Evolutionary conservation across 2,888 invertebrate genomes (phyloP), one percentile per base, ranked within the genome.

Genomic region (Actias luna): DNA sequence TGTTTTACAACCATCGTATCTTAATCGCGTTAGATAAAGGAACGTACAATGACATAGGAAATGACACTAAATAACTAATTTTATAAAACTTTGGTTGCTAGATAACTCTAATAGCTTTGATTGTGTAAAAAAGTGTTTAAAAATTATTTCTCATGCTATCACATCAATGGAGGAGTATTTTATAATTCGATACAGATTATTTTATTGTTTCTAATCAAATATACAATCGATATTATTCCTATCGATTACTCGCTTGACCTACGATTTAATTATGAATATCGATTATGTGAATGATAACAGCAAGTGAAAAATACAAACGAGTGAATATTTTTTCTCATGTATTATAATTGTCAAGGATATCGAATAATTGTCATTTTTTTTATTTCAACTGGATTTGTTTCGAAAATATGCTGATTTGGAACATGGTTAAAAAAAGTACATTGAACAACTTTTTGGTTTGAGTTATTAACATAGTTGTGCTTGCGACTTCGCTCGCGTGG

Each of bases 81-180:
- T 78, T 80, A 80, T 75, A 69, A 61, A 64, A 84, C 92, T 92
- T 92, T 92, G 92, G 92, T 85, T 73, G 82, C 80, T 79, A 84
- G 92, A 91, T 92, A 92, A 92, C 92, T 90, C n/a, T n/a, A 79
- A 80, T 67, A 77, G 83, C 70, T 74, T 72, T 67, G 74, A 74
- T 64, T 65, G 35, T 57, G 63, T 59, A 63, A 64, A 65, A 67
- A 39, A 16, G 12, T 1, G 7, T 62, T 67, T 68, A 67, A 71
- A 71, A 62, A 70, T 36, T 50, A 65, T 64, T 60, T 69, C 68
- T 66, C 71, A 72, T 72, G 75, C 78, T 70, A 75, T 62, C 82
- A 82, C 73, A 82, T 75, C 82, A 79, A 76, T 70, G 71, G 55
- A 25, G 12, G 8, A 61, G 31, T 63, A 46, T 55, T 59, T 39